Base-by-base conservation (phyloP, 2,888 invertebrate genomes). In the Ochlodes sylvanus region DNA sequence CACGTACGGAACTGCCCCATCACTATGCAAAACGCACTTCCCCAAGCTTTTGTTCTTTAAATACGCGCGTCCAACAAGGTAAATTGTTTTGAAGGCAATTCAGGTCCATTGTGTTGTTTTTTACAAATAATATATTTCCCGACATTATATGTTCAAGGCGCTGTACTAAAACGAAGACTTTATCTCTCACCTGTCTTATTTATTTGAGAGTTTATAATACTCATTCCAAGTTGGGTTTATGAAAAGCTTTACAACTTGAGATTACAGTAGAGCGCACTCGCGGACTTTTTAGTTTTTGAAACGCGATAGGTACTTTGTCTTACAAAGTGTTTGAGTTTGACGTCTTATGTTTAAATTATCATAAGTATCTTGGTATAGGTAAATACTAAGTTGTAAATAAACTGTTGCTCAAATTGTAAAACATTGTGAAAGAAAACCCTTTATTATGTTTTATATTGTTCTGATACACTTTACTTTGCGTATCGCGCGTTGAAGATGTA, bases 51-150 rank as follows among this genome's bases (percentile, higher is more conserved):
- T 58, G 55, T 27, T 44, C 44, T 44, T 15, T 27, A 58, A 58
- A 58, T 55, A 15, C 32, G 2, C 19, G 21, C 44, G 14, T 64
- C 19, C 38, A 12, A 41, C 6, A 14, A 57, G 34, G 56, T 14
- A 55, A 57, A 64, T 64, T 34, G 56, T 64, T 57, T 64, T 57
- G 34, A 64, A 47, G 64, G 14, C 47, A 44, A 50, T 55, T 47
- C 27, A 3, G 17, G 42, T 56, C 32, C 14, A 32, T 55, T 55
- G 42, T 52, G 17, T 27, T 12, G 3, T 38, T 54, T 54, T 63
- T 50, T 50, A 19, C 19, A 41, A 41, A 21, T 27, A 27, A 27
- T 1, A 32, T 57, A 19, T 41, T 17, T 57, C 41, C n/a, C 42
- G n/a, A 32, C 19, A n/a, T n/a, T n/a, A n/a, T n/a, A 15, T 17